These are phyloP conservation scores for Drosophila hamatofila DNA, from an alignment of 2,888 invertebrate genomes.

Conservation along the genomic window DNA sequence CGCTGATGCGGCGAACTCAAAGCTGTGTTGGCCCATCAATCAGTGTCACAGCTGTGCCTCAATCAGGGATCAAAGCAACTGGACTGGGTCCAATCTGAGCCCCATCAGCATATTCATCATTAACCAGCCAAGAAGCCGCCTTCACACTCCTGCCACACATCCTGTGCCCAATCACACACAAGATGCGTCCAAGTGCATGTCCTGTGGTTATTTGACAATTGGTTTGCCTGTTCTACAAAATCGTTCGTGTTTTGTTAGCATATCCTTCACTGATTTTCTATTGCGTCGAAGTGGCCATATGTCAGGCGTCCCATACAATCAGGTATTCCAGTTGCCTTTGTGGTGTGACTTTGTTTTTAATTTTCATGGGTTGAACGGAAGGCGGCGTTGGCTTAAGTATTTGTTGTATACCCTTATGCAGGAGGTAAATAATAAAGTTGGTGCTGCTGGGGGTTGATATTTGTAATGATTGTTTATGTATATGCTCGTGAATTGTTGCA, in stretches of 20 bases:
- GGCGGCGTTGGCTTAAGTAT: slow-evolving; percentile 11
- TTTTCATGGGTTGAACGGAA: not conserved
- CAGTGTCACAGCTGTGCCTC: slow-evolving; percentile 68
- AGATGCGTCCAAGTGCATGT: slow-evolving; percentile 75
- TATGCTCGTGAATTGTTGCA: not conserved
- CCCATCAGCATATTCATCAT: slow-evolving; percentile 23
- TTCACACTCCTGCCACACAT: slow-evolving; percentile 58
- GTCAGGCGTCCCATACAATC: slow-evolving; percentile 52
- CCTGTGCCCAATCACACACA: slow-evolving; percentile 64
- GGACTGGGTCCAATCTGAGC: slow-evolving; percentile 23
- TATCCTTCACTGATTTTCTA: slow-evolving; percentile 57
- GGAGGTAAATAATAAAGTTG: not conserved
- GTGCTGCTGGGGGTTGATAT: slow-evolving; percentile 2
- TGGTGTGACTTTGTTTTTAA: slow-evolving; percentile 45
- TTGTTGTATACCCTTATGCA: slow-evolving; percentile 13
- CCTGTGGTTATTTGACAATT: slow-evolving; percentile 75
- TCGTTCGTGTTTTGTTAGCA: slow-evolving; percentile 60
- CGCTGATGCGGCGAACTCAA: slow-evolving; percentile 65
- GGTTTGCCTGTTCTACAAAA: slow-evolving; percentile 41
- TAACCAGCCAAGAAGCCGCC: not conserved
- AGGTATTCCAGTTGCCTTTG: slow-evolving; percentile 26
- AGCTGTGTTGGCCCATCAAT: slow-evolving; percentile 73
- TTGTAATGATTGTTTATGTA: not conserved
- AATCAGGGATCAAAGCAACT: slow-evolving; percentile 81
- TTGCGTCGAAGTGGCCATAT: slow-evolving; percentile 69